Evolutionary conservation across 2,888 invertebrate genomes (phyloP).

Genomic region (Tortricodes alternella): DNA sequence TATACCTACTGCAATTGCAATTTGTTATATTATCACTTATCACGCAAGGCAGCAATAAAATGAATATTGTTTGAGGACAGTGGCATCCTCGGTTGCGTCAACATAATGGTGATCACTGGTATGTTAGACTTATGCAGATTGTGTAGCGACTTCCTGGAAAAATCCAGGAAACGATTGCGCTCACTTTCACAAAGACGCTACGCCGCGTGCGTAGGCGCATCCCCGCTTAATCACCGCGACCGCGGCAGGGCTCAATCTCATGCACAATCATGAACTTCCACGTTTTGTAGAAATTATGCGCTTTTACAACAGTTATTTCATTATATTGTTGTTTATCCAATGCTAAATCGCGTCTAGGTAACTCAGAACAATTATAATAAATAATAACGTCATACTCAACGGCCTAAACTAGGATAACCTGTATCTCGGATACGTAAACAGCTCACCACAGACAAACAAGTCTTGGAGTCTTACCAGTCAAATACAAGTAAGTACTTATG

Average conservation of each 20-base stretch:
- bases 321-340: neutral
- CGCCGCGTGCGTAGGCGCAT: constrained; percentile 33
- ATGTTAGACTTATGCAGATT: constrained; percentile 48
- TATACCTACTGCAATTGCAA: constrained; percentile 9
- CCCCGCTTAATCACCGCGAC: constrained; percentile 31
- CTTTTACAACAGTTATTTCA: neutral
- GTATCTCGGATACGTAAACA: too few species aligned
- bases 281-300: constrained; percentile 23
- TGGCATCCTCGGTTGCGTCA: constrained; percentile 52
- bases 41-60: constrained; percentile 6
- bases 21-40: constrained; percentile 15
- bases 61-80: constrained; percentile 39
- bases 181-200: constrained; percentile 51
- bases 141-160: constrained; percentile 52
- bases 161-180: constrained; percentile 54
- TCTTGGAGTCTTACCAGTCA: too few species aligned
- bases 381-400: too few species aligned
- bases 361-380: neutral
- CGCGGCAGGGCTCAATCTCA: constrained; percentile 29
- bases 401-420: too few species aligned
- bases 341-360: neutral
- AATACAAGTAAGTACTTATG: too few species aligned
- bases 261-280: constrained; percentile 31
- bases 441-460: too few species aligned
- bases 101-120: constrained; percentile 53